Percentiles rank a stretch among this genome's conserved stretches.
These are phyloP conservation scores for Patella caerulea DNA, from an alignment of 2,888 invertebrate species.

Conservation along the genomic window DNA sequence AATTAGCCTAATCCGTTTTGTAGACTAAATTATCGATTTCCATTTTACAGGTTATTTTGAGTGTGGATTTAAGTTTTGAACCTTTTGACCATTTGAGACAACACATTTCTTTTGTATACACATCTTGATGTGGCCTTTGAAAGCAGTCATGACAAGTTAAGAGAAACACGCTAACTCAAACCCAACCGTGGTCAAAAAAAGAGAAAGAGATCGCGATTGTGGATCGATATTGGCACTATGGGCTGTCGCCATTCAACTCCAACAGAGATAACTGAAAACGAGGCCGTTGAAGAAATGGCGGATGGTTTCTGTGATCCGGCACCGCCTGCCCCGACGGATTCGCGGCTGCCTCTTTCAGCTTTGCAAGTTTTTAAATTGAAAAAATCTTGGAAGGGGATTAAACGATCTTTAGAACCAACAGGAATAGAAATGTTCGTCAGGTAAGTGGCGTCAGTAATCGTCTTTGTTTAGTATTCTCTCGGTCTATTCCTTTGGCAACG, in stretches of 20 bases:
- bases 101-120: too few species aligned
- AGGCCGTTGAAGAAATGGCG: conserved; percentile 46
- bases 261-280: conserved; percentile 5
- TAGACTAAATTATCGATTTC: too few species aligned
- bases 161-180: too few species aligned
- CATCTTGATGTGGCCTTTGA: too few species aligned
- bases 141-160: too few species aligned
- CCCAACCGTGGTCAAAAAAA: too few species aligned
- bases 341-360: conserved; percentile 61
- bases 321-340: conserved; percentile 60
- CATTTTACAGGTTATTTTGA: too few species aligned
- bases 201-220: too few species aligned
- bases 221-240: neutral
- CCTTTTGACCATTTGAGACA: too few species aligned
- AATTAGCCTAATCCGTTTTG: too few species aligned
- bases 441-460: conserved; percentile 43
- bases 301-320: conserved; percentile 54
- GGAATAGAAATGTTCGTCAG: conserved; percentile 68
- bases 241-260: conserved; percentile 7
- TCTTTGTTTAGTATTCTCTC: neutral
- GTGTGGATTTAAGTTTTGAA: too few species aligned
- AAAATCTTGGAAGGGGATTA: conserved; percentile 69
- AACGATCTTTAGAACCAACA: conserved; percentile 62
- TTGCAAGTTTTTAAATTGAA: conserved; percentile 66
- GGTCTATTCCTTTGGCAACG: neutral